A percentile compares a stretch with the other conserved stretches of the same genome.
Evolutionary conservation across 2,797 vertebrate species (phyloP).

Genomic region (Anomalospiza imberbis): DNA sequence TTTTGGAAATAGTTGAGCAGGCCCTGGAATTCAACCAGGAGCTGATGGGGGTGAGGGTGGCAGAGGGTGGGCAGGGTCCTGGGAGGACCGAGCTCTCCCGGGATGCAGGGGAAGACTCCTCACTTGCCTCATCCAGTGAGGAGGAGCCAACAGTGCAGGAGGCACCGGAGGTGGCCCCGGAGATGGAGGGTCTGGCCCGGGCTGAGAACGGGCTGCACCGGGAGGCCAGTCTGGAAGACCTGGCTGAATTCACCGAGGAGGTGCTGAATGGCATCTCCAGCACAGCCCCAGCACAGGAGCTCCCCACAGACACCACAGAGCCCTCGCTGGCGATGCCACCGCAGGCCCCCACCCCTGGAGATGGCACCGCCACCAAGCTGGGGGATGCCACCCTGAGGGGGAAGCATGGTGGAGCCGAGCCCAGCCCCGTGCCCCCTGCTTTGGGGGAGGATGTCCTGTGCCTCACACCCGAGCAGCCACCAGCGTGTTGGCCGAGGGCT

Average conservation of each 20-base stretch:
- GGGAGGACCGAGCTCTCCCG: accelerated
- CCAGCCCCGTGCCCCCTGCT: background rate
- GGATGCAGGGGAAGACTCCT: background rate
- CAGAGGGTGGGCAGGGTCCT: background rate
- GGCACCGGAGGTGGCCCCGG: accelerated
- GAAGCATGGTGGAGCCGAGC: accelerated
- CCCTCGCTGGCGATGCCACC: accelerated
- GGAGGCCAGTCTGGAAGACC: background rate
- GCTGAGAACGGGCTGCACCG: background rate
- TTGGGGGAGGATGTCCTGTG: background rate
- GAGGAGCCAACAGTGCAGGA: background rate
- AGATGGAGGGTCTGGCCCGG: accelerated
- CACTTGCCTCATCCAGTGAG: accelerated
- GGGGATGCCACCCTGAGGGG: background rate
- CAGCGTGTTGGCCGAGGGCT: background rate
- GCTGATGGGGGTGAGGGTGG: background rate
- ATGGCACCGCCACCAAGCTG: background rate
- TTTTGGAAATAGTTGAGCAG: conserved; percentile 54
- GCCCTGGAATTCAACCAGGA: conserved; percentile 64
- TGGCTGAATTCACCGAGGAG: background rate
- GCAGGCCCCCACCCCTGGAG: accelerated
- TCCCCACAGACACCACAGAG: background rate
- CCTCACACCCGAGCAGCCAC: background rate
- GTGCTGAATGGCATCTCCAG: background rate
- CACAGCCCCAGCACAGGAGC: accelerated